Percentiles rank a stretch among this genome's conserved stretches.
Evolutionary conservation across 2,888 invertebrate genomes (phyloP).

Genomic region (Aspidiotus rigidus): DNA sequence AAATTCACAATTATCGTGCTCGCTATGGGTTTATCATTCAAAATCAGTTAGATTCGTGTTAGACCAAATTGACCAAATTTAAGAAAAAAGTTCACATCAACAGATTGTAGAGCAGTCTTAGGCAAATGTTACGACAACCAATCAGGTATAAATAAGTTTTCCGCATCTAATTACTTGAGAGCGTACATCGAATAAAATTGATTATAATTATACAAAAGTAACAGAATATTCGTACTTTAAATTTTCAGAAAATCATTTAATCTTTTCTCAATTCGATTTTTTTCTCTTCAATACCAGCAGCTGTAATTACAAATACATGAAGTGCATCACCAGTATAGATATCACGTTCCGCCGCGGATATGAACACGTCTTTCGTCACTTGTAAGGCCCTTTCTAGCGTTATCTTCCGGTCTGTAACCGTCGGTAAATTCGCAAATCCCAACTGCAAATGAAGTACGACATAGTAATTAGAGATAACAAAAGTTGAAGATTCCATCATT

Average conservation of each 20-base stretch:
- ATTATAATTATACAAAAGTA: too few species aligned
- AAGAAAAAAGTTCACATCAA: too few species aligned
- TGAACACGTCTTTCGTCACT: conserved; percentile 89
- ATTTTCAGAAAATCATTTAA: conserved; percentile 47
- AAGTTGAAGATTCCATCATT: not conserved
- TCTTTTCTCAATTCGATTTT: conserved; percentile 73
- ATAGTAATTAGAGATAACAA: not conserved
- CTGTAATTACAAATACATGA: conserved; percentile 74
- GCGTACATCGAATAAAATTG: too few species aligned
- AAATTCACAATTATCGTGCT: too few species aligned
- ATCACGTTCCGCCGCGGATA: conserved; percentile 94
- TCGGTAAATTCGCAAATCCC: conserved; percentile 46
- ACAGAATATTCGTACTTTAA: too few species aligned
- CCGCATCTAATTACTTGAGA: too few species aligned
- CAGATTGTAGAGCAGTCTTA: too few species aligned
- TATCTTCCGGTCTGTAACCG: not conserved
- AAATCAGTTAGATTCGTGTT: too few species aligned
- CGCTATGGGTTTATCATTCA: too few species aligned
- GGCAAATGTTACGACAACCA: too few species aligned
- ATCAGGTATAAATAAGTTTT: too few species aligned
- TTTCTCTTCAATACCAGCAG: conserved; percentile 68
- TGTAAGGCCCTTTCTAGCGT: conserved; percentile 64
- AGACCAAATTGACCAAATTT: too few species aligned
- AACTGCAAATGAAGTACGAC: conserved; percentile 48
- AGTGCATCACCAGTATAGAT: conserved; percentile 94